These are phyloP conservation scores for Mycetomoellerius zeteki DNA, from an alignment of 1,140 invertebrate species.

Conservation along the genomic window DNA sequence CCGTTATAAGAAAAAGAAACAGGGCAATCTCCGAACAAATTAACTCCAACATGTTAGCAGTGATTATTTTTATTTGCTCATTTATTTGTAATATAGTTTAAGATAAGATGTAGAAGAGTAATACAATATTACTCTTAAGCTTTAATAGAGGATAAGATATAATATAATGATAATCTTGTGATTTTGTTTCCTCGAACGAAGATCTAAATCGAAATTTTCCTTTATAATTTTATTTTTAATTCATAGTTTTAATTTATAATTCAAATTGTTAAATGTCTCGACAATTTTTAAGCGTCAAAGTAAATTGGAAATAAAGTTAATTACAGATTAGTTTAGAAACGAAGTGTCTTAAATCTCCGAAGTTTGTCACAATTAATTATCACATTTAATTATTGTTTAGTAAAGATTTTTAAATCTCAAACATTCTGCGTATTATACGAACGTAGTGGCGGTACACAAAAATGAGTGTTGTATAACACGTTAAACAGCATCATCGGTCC, in stretches of 20 bases:
- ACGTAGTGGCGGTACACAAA: neutral
- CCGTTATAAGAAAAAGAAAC: slow-evolving; percentile 3
- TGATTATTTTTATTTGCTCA: neutral
- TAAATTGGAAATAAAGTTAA: neutral
- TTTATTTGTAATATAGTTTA: neutral
- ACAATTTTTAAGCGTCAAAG: neutral
- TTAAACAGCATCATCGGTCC: neutral
- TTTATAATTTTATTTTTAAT: neutral
- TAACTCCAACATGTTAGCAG: slow-evolving; percentile 12
- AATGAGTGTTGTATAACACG: neutral
- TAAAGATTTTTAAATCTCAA: neutral
- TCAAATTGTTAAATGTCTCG: neutral
- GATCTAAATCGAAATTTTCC: neutral
- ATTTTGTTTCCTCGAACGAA: neutral
- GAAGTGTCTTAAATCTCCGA: neutral
- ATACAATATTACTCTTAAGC: neutral
- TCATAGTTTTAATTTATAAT: neutral
- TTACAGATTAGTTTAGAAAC: neutral
- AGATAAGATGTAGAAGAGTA: neutral
- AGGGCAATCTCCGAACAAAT: neutral
- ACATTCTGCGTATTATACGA: neutral
- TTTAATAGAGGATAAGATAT: slow-evolving; percentile 18
- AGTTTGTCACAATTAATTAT: slow-evolving; percentile 21
- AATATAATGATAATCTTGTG: neutral
- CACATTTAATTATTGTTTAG: neutral